phyloP scores from a whole-genome alignment of 2,113 vertebrate genomes.

The Ailuropoda melanoleuca region DNA sequence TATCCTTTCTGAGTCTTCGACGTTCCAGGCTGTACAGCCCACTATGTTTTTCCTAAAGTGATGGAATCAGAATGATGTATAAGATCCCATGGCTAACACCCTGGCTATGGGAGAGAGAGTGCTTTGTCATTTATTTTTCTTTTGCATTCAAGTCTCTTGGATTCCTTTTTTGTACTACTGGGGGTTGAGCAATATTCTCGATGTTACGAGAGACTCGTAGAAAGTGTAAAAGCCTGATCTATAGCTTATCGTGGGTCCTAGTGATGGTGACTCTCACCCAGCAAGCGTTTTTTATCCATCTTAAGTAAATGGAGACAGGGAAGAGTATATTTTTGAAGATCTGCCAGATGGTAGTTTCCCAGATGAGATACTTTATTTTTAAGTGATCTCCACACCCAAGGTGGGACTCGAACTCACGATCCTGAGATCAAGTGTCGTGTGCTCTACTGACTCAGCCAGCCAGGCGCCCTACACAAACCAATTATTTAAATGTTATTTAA shows the following conservation, averaged over 20 bases:
- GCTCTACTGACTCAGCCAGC: background rate
- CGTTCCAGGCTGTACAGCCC: background rate
- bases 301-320: background rate
- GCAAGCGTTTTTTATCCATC: background rate
- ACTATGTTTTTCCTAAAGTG: background rate
- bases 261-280: background rate
- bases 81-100: background rate
- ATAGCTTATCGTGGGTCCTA: background rate
- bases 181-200: background rate
- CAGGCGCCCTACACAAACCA: background rate
- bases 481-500: conserved; percentile 5
- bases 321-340: background rate
- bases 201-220: background rate
- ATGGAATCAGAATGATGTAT: background rate
- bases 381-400: background rate
- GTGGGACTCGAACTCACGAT: background rate
- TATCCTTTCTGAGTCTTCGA: background rate
- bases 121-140: conserved; percentile 25
- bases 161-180: conserved; percentile 8
- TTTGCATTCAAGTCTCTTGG: background rate
- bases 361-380: background rate
- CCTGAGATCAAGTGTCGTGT: background rate
- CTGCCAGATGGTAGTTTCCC: background rate
- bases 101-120: background rate
- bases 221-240: background rate